phyloP scores from a whole-genome alignment of 2,888 invertebrate genomes.

The Dinocampus coccinellae region DNA sequence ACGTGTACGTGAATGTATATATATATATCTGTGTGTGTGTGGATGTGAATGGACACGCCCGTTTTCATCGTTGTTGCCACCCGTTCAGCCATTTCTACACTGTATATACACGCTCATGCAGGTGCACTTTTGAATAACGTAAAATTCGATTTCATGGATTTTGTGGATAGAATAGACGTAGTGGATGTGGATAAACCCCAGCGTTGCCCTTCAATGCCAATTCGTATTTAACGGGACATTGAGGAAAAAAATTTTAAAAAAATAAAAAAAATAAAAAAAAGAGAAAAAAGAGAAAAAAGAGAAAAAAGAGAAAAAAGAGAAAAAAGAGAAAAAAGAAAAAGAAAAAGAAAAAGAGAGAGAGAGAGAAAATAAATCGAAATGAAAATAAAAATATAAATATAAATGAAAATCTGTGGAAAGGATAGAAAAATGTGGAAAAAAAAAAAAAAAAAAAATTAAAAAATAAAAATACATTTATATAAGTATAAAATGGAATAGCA shows the following conservation, averaged over 20 bases:
- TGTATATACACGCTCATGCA: conserved; percentile 1
- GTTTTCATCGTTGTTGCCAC: not conserved
- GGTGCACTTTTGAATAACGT: conserved; percentile 37
- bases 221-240: conserved; percentile 5
- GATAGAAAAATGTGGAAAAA: conserved; percentile 15
- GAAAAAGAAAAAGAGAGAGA: too few species aligned
- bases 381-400: not conserved
- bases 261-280: too few species aligned
- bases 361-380: not conserved
- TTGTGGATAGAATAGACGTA: conserved; percentile 15
- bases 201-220: conserved; percentile 4
- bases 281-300: conserved; percentile 15
- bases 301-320: not conserved
- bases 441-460: not conserved
- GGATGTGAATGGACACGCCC: not conserved
- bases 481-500: not conserved
- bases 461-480: conserved; percentile 16
- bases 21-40: not conserved
- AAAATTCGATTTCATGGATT: conserved; percentile 32
- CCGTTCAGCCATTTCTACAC: conserved; percentile 11
- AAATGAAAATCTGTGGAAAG: not conserved
- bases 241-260: too few species aligned
- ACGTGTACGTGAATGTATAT: not conserved
- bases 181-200: not conserved
- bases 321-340: conserved; percentile 2